Conservation (phyloP, 2,797 vertebrate species). For the Scleropages formosus region DNA sequence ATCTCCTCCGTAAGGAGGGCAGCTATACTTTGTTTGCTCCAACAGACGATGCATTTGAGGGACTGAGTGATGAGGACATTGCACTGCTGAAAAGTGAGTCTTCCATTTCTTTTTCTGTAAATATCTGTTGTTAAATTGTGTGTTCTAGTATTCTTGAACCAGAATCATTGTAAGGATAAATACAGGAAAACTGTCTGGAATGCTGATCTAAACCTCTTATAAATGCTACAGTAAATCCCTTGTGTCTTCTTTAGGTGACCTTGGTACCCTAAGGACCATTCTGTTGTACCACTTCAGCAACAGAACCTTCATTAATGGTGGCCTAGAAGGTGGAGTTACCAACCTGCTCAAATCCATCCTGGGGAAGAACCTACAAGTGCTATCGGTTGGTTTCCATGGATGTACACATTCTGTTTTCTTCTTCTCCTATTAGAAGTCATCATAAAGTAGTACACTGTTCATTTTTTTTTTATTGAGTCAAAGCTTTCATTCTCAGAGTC, state of each 20-base stretch:
- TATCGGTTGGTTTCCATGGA: constrained; percentile 76
- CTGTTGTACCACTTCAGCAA: constrained; percentile 90
- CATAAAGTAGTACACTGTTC: too few species aligned
- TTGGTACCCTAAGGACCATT: constrained; percentile 82
- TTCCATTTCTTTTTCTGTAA: background rate
- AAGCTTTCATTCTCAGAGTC: too few species aligned
- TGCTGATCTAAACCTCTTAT: background rate
- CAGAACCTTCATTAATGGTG: constrained; percentile 87
- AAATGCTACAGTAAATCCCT: too few species aligned
- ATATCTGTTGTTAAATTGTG: background rate
- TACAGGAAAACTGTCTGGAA: too few species aligned
- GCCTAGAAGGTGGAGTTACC: constrained; percentile 88
- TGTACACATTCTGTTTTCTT: too few species aligned
- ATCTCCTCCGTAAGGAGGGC: constrained; percentile 78
- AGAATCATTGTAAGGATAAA: background rate
- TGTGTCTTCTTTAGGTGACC: constrained; percentile 67
- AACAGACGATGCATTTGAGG: constrained; percentile 85
- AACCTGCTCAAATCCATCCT: constrained; percentile 89
- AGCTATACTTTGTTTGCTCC: constrained; percentile 90
- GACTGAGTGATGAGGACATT: constrained; percentile 75
- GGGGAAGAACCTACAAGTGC: constrained; percentile 84
- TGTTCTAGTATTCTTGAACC: too few species aligned
- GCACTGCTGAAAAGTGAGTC: constrained; percentile 77
- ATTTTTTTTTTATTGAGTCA: too few species aligned
- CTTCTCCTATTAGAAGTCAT: too few species aligned